Evolutionary conservation across 2,888 invertebrate genomes (phyloP).

Genomic region (Acholoe squamosa): DNA sequence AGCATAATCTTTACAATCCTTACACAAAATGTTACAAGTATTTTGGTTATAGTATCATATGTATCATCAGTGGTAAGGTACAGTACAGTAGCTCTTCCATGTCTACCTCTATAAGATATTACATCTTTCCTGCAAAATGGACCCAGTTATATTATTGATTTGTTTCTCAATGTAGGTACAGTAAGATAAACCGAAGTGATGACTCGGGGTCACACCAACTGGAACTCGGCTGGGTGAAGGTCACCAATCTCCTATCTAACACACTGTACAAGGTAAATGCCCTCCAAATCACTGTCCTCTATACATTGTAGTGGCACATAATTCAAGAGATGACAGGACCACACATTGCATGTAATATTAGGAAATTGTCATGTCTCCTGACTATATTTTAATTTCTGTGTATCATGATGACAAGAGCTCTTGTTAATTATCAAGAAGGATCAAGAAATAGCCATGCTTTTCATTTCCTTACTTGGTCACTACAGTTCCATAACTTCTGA

Average conservation of each 20-base stretch:
- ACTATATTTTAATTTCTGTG: no score
- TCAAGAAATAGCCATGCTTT: no score
- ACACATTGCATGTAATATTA: not conserved
- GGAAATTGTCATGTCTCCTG: not conserved
- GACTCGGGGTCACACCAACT: slow-evolving; percentile 98
- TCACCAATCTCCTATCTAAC: slow-evolving; percentile 96
- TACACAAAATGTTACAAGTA: not conserved
- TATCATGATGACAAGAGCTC: no score
- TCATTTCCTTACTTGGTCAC: no score
- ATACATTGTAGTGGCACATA: not conserved
- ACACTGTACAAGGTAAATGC: slow-evolving; percentile 91
- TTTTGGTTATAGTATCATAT: not conserved
- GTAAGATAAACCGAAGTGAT: slow-evolving; percentile 97
- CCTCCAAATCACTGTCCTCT: slow-evolving; percentile 83
- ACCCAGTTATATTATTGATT: not conserved
- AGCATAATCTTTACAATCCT: no score
- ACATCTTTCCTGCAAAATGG: not conserved
- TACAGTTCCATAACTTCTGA: no score
- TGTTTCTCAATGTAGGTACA: slow-evolving; percentile 89
- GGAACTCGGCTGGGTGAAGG: slow-evolving; percentile 96
- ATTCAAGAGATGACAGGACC: not conserved
- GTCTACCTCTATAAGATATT: no score
- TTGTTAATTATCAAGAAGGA: no score
- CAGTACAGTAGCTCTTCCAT: no score
- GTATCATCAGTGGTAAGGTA: no score